Evolutionary conservation across 35 echinoderm and acorn worm genomes (phyloP).

Genomic region (Acanthaster planci): DNA sequence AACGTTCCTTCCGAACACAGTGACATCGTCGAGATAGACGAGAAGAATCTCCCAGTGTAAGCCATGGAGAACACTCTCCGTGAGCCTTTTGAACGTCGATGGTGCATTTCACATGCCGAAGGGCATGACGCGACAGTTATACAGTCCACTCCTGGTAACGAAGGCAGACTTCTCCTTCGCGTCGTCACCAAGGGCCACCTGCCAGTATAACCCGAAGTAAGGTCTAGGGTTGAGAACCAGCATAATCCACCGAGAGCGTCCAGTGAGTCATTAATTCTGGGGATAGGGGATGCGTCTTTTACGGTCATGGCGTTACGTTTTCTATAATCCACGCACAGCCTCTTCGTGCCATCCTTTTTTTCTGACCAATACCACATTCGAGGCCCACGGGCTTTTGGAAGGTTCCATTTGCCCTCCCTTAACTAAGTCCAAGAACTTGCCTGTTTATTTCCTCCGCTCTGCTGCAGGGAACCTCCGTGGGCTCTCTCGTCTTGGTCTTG

Average conservation of each 20-base stretch:
- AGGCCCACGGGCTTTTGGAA: conserved; percentile 38
- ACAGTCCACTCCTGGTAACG: too few relatives aligned
- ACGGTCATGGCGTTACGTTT: neutral
- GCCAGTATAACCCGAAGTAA: conserved; percentile 21
- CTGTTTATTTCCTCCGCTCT: neutral
- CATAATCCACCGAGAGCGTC: neutral
- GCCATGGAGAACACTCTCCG: too few relatives aligned
- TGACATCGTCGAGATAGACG: too few relatives aligned
- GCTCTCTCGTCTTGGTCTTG: neutral
- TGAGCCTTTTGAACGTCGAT: too few relatives aligned
- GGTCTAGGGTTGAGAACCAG: conserved; percentile 36
- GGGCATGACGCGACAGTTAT: too few relatives aligned
- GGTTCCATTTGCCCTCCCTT: conserved; percentile 26
- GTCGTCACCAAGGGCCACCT: conserved; percentile 8
- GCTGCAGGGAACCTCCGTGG: neutral
- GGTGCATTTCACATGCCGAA: too few relatives aligned
- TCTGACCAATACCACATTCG: conserved; percentile 4
- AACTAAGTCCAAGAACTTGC: conserved; percentile 18
- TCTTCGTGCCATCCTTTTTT: conserved; percentile 30
- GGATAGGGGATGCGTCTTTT: conserved; percentile 30
- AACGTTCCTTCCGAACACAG: too few relatives aligned
- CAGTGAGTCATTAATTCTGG: conserved; percentile 16
- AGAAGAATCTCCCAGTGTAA: too few relatives aligned
- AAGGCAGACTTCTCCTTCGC: neutral
- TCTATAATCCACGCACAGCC: neutral